Conservation (phyloP, 2,113 vertebrate species). For the Pitta sordida region DNA sequence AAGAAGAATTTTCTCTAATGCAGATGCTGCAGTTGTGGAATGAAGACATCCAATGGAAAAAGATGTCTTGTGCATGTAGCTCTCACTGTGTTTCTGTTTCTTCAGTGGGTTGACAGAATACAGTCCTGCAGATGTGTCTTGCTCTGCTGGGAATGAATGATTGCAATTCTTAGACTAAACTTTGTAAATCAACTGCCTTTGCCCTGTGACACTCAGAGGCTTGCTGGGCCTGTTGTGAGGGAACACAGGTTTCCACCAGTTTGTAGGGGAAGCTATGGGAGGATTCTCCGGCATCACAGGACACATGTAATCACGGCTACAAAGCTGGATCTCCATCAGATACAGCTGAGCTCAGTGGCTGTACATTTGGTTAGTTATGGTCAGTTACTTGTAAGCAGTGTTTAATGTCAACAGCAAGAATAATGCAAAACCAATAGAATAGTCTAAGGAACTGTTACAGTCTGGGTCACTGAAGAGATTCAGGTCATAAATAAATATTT, state of each 20-base stretch:
- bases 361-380: neutral
- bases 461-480: neutral
- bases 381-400: neutral
- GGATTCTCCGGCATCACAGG: neutral
- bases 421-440: neutral
- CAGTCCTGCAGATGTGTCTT: neutral
- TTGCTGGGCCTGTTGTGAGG: neutral
- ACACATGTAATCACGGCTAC: rapidly evolving
- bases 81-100: rapidly evolving
- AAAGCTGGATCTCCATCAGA: neutral
- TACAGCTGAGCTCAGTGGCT: neutral
- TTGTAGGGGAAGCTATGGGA: neutral
- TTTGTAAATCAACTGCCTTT: neutral
- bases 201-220: neutral
- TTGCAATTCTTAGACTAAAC: neutral
- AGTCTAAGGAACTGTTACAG: neutral
- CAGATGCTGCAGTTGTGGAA: neutral
- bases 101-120: neutral
- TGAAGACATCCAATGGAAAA: neutral
- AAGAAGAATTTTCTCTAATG: neutral
- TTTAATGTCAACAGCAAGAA: neutral
- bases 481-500: neutral
- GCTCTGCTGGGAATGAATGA: neutral
- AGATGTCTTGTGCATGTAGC: neutral
- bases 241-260: neutral